These are phyloP conservation scores for western clawed frog (Xenopus tropicalis) DNA, from an alignment of 2,113 vertebrate species.

Conservation along the genomic window UCB_Xtro_10.0 CM004451.2:59830501-59831000, in stretches of 20 bases:
- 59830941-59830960: conserved; percentile 68
- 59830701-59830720: conserved; percentile 51
- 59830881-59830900: conserved; percentile 79
- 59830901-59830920: conserved; percentile 69
- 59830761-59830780: conserved; percentile 55
- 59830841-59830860: conserved; percentile 57
- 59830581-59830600: conserved; percentile 30
- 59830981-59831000: conserved; percentile 71
- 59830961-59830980: conserved; percentile 74
- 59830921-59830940: conserved; percentile 63
- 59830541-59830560: conserved; percentile 31
- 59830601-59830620: conserved; percentile 42
- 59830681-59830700: conserved; percentile 20
- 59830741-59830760: conserved; percentile 64
- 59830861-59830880: conserved; percentile 70
- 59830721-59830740: conserved; percentile 57
- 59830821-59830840: conserved; percentile 71
- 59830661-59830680: conserved; percentile 42
- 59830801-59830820: conserved; percentile 56
- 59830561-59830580: conserved; percentile 21
- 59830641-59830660: conserved; percentile 43
- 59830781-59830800: conserved; percentile 59
- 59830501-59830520: conserved; percentile 25
- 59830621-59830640: conserved; percentile 33
- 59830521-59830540: conserved; percentile 24